Conservation (phyloP, 2,113 vertebrate genomes). For the Deroptyus accipitrinus region DNA sequence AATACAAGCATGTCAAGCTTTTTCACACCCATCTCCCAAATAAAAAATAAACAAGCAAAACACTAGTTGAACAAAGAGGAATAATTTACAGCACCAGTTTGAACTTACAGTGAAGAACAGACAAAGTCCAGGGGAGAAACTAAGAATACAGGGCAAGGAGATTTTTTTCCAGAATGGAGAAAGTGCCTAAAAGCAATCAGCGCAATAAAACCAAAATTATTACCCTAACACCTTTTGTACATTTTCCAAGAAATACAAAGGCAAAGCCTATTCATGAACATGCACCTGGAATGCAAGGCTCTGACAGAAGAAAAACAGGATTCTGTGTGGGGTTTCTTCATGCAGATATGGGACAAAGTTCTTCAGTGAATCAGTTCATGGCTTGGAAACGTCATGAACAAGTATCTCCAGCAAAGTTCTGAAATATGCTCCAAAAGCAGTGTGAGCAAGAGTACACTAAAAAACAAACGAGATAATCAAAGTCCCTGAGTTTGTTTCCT, state of each 20-base stretch:
- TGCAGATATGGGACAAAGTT: neutral
- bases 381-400: neutral
- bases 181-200: neutral
- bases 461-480: neutral
- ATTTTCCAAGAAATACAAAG: conserved; percentile 22
- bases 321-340: neutral
- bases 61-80: neutral
- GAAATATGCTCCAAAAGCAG: neutral
- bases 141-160: neutral
- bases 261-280: neutral
- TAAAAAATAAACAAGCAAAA: conserved; percentile 37
- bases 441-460: neutral
- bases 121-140: neutral
- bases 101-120: neutral
- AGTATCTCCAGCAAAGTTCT: neutral
- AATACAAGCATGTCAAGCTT: conserved; percentile 24
- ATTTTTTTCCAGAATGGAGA: neutral
- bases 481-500: neutral
- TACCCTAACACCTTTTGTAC: neutral
- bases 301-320: neutral
- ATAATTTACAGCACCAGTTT: neutral
- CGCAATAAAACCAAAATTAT: neutral
- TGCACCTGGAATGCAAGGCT: neutral
- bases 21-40: conserved; percentile 23
- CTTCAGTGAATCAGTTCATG: neutral